Evolutionary conservation across 30 jellyfish, hydroid and myxozoan genomes (phyloP).

Genomic region (Aurelia aurita): DNA sequence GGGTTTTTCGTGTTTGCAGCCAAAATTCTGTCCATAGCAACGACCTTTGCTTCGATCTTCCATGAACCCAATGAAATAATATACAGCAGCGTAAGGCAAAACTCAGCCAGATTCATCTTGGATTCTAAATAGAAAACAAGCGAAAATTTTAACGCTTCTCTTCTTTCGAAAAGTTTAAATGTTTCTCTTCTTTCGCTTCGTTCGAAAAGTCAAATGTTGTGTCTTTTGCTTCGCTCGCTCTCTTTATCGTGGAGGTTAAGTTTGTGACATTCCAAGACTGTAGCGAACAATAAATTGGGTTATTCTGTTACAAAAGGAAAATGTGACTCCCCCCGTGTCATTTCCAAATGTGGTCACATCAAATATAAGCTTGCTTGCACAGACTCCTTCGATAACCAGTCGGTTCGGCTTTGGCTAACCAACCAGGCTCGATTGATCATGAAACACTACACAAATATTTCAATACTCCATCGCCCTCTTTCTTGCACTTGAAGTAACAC

Average conservation of each 20-base stretch:
- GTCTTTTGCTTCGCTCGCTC: no score
- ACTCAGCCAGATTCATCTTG: constrained; percentile 21
- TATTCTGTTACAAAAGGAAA: constrained; percentile 16
- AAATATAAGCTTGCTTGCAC: not conserved
- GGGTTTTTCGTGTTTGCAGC: constrained; percentile 39
- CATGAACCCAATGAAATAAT: not conserved
- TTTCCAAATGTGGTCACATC: constrained; percentile 47
- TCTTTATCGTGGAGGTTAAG: no score
- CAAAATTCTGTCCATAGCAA: constrained; percentile 62
- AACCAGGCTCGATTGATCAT: no score
- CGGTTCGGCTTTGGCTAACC: no score
- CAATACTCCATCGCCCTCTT: no score
- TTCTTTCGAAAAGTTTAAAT: no score
- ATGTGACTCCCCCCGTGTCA: constrained; percentile 60
- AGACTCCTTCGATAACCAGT: not conserved
- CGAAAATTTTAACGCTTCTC: not conserved
- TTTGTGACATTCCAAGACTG: constrained; percentile 11
- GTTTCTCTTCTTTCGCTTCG: no score
- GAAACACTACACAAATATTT: no score
- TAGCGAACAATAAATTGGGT: constrained; percentile 15
- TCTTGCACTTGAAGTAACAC: constrained; percentile 6
- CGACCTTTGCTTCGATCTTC: constrained; percentile 30
- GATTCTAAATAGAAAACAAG: not conserved
- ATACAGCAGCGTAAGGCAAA: not conserved
- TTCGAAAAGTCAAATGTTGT: no score